Evolutionary conservation across 2,797 vertebrate species (phyloP), one percentile per base, ranked within the genome.

Genomic region (Rhabdomys pumilio): DNA sequence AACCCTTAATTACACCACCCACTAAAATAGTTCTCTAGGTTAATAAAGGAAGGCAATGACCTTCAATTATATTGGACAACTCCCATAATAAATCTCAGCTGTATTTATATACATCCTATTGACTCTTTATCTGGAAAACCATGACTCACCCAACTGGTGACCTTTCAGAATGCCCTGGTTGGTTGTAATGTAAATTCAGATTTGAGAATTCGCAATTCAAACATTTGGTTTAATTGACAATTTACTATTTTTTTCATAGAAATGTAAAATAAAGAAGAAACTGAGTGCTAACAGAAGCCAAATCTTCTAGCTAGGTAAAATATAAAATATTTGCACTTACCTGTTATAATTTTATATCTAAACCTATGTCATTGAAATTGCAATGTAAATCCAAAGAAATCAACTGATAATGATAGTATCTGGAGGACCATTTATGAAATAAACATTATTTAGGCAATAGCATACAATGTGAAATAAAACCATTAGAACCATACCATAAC

Each of bases 301-400:
- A 81, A 88, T 24, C 79, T 93, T 73, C 38, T 41, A 73, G 12
- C 44, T 53, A 85, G 29, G 6, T 61, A 22, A 95, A 90, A 88
- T 61, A 80, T 10, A 83, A 72, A 76, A 53, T 69, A 79, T 85
- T 97, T 95, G 79, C 17, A 90, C 44, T 57, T 82, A 34, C 38
- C 80, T 80, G 7, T 92, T 83, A 91, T 44, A 61, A 82, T 77
- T 80, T 85, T 75, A 89, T 15, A 86, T 34, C 53, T 55, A 92
- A 67, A 90, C 77, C 72, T 88, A 77, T 4, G 67, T 4, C 53
- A 14, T 53, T 81, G 19, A 53, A 89, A 93, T 24, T 31, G 90
- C 38, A 96, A 59, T 81, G 57, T 73, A 31, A 96, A 93, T 81
- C 26, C 53, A 92, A 53, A 91, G 65, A 77, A 90, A 94, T 85